Percentiles rank a stretch among this genome's conserved stretches.
Conservation (phyloP, 2,113 vertebrate genomes). For the Coptodon bakossiorum region DNA sequence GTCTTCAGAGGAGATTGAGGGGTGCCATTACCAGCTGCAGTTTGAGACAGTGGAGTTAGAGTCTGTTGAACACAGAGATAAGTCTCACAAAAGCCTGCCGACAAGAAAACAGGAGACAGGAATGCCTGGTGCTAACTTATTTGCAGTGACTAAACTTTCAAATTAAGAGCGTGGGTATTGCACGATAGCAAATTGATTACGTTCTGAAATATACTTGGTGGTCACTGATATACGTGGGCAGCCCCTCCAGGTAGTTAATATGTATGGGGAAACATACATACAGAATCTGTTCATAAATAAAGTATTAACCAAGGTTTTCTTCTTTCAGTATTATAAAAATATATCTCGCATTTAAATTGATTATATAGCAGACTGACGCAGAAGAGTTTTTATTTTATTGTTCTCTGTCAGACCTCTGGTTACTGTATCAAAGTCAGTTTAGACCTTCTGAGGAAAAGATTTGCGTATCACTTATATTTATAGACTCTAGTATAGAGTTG, state of each 20-base stretch:
- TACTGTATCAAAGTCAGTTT: neutral
- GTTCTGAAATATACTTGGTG: neutral
- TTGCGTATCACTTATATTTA: neutral
- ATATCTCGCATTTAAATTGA: neutral
- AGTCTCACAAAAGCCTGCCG: neutral
- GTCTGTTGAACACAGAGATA: neutral
- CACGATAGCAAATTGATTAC: fast-evolving
- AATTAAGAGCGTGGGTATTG: neutral
- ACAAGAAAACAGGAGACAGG: neutral
- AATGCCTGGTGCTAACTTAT: neutral
- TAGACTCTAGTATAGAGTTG: neutral
- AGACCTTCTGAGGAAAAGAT: neutral
- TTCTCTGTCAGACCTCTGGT: neutral
- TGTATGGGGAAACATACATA: neutral
- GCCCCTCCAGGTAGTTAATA: neutral
- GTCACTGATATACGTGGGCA: neutral
- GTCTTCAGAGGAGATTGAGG: neutral
- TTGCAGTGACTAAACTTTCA: neutral
- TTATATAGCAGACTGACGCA: neutral
- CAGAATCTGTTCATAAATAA: neutral
- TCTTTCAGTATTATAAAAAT: neutral
- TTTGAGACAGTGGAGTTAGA: neutral
- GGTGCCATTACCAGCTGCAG: neutral
- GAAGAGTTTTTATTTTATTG: neutral
- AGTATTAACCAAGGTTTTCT: neutral